Conservation (phyloP, 2,113 vertebrate genomes). For the Grus americana region DNA sequence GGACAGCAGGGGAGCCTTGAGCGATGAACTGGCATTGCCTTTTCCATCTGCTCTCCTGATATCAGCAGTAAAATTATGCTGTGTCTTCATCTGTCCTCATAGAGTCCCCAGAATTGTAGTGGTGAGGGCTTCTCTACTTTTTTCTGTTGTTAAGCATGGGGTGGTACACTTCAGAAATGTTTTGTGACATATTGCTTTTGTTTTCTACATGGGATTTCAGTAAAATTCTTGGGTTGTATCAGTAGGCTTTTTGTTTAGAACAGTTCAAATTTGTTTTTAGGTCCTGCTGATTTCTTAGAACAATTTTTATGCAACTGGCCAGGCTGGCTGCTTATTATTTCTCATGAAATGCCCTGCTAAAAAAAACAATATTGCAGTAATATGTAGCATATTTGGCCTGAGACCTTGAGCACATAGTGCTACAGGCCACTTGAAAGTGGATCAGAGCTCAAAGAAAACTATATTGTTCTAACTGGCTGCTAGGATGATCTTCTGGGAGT, state of each 20-base stretch:
- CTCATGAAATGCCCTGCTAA: background rate
- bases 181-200: background rate
- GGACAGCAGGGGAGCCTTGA: background rate
- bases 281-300: background rate
- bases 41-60: background rate
- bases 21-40: background rate
- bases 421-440: background rate
- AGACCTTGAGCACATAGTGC: background rate
- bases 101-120: background rate
- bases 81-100: background rate
- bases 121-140: background rate
- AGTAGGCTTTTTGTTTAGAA: background rate
- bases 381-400: background rate
- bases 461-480: background rate
- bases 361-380: background rate
- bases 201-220: background rate
- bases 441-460: background rate
- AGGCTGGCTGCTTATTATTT: background rate
- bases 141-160: background rate
- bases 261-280: background rate
- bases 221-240: background rate
- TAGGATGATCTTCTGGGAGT: background rate
- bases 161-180: background rate
- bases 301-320: background rate
- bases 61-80: background rate